These are phyloP conservation scores for Phorcus lineatus DNA, from an alignment of 2,888 invertebrate species.

Conservation along the genomic window DNA sequence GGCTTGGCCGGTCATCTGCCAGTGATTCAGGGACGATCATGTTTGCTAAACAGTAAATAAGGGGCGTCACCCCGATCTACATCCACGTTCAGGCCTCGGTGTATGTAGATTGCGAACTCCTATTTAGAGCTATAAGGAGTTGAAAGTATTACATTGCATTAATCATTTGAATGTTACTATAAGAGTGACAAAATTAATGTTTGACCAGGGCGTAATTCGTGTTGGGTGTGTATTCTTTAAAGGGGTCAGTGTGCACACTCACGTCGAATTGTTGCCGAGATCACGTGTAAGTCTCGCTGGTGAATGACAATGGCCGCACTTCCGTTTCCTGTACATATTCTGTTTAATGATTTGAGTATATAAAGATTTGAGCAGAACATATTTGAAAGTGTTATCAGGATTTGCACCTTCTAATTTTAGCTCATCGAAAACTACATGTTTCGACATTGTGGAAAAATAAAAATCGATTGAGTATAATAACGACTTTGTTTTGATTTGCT, in stretches of 20 bases:
- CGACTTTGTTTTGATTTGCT: not conserved
- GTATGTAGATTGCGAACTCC: not conserved
- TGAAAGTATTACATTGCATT: not conserved
- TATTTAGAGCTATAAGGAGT: not conserved
- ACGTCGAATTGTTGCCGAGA: slow-evolving; percentile 19
- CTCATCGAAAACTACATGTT: slow-evolving; percentile 25
- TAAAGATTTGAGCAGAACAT: slow-evolving; percentile 23
- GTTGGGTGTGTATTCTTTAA: slow-evolving; percentile 14
- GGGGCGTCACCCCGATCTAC: slow-evolving; percentile 9
- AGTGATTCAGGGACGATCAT: slow-evolving; percentile 19
- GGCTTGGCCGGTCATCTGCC: slow-evolving; percentile 16
- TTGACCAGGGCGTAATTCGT: slow-evolving; percentile 7
- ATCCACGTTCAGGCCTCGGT: not conserved
- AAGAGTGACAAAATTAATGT: not conserved
- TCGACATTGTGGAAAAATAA: slow-evolving; percentile 23
- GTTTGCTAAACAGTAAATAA: not conserved
- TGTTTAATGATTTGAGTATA: slow-evolving; percentile 24
- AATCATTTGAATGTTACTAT: not conserved
- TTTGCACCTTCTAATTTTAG: slow-evolving; percentile 25
- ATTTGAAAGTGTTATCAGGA: slow-evolving; percentile 20
- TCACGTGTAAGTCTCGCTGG: slow-evolving; percentile 4
- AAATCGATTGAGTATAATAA: slow-evolving; percentile 21
- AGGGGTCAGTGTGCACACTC: slow-evolving; percentile 22
- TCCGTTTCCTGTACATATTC: slow-evolving; percentile 25
- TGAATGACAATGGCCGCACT: slow-evolving; percentile 20